phyloP scores from a whole-genome alignment of 1,140 invertebrate species.

The Teleogryllus occipitalis region DNA sequence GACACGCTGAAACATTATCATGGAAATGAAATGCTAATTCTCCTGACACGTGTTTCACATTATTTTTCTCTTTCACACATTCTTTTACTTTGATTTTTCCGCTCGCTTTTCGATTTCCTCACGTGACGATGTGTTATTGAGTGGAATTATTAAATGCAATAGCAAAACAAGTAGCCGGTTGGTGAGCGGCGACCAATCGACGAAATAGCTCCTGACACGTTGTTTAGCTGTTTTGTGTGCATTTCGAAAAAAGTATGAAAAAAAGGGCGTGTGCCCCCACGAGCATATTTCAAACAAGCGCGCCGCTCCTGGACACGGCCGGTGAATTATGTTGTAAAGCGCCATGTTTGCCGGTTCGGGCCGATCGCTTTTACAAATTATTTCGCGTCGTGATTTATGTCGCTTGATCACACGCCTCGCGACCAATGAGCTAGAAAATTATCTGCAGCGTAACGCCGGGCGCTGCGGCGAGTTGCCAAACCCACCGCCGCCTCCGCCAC shows the following conservation, averaged over 20 bases:
- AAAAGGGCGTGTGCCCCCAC: background rate
- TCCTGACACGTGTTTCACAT: background rate
- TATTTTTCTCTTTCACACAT: background rate
- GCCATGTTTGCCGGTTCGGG: background rate
- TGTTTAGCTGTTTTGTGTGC: background rate
- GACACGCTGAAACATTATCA: background rate
- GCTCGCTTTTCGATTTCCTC: background rate
- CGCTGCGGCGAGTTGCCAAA: no score
- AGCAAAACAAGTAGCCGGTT: background rate
- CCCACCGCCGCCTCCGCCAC: no score
- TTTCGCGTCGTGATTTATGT: background rate
- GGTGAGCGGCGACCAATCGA: background rate
- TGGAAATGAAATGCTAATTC: background rate
- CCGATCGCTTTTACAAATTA: background rate
- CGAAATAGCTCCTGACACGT: background rate
- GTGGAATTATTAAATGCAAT: background rate
- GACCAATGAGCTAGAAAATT: slow-evolving; percentile 4
- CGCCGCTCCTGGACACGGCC: background rate
- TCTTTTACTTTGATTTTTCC: background rate
- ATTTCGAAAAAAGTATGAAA: background rate
- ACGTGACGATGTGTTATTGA: background rate
- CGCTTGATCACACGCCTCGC: background rate
- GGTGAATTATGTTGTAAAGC: slow-evolving; percentile 1
- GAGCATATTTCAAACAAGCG: background rate
- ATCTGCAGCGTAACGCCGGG: background rate